Percentiles rank a stretch among this genome's conserved stretches.
These are phyloP conservation scores for Torymus aiolomorphi DNA, from an alignment of 2,888 invertebrate species.

Conservation along the genomic window DNA sequence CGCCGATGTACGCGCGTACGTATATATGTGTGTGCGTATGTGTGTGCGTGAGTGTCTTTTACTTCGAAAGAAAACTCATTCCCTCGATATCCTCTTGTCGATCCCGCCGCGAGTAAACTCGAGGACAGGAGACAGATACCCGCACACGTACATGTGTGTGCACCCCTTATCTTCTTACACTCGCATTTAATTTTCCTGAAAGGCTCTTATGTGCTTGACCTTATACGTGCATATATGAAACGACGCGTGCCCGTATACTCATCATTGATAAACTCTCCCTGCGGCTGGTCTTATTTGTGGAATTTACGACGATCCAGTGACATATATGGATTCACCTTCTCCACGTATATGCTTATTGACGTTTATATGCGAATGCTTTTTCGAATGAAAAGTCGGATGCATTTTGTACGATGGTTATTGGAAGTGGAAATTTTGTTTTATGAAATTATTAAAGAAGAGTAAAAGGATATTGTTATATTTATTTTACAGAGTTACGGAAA, in stretches of 20 bases:
- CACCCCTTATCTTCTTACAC: constrained; percentile 46
- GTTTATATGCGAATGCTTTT: too few species aligned
- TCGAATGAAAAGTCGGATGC: too few species aligned
- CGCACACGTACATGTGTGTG: not conserved
- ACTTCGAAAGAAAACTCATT: constrained; percentile 32
- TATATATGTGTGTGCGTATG: too few species aligned
- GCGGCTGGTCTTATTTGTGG: constrained; percentile 17
- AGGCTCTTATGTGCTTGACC: constrained; percentile 44
- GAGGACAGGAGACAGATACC: not conserved
- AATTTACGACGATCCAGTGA: constrained; percentile 14
- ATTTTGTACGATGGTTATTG: too few species aligned
- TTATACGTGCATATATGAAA: not conserved
- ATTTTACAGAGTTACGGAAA: too few species aligned
- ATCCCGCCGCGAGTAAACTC: constrained; percentile 38
- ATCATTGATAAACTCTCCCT: constrained; percentile 25
- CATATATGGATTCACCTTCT: too few species aligned
- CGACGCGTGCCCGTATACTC: not conserved
- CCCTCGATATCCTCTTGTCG: constrained; percentile 33
- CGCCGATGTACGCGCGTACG: too few species aligned
- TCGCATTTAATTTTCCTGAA: constrained; percentile 56
- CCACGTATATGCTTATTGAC: not conserved
- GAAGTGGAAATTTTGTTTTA: too few species aligned
- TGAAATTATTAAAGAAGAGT: too few species aligned
- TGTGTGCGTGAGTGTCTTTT: too few species aligned
- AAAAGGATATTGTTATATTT: too few species aligned